phyloP scores from a whole-genome alignment of 2,888 invertebrate species.

The Scelioninae gen. 2 region DNA sequence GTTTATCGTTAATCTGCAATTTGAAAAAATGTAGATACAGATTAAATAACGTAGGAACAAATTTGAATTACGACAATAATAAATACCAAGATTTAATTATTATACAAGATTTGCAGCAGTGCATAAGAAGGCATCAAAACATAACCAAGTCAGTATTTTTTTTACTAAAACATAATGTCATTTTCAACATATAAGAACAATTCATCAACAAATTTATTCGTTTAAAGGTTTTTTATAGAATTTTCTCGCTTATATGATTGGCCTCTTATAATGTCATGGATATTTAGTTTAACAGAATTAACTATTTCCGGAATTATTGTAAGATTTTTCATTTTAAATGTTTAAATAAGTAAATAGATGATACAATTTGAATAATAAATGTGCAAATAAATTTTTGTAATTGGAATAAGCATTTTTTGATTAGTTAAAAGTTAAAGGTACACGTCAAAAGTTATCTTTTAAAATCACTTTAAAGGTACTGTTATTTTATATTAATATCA shows the following conservation, averaged over 20 bases:
- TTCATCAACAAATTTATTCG: constrained; percentile 3
- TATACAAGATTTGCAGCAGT: constrained; percentile 29
- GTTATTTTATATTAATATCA: too few relatives aligned
- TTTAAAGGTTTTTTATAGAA: constrained; percentile 35
- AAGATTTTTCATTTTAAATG: too few relatives aligned
- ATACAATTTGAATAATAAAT: too few relatives aligned
- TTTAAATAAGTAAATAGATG: too few relatives aligned
- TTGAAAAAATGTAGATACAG: constrained; percentile 26
- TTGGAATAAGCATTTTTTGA: too few relatives aligned
- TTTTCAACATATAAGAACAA: neutral
- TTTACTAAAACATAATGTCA: neutral
- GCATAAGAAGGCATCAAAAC: constrained; percentile 22
- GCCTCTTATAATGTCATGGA: constrained; percentile 37
- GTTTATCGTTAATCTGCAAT: too few relatives aligned
- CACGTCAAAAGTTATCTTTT: too few relatives aligned
- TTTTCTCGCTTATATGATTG: constrained; percentile 19
- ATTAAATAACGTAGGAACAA: constrained; percentile 27
- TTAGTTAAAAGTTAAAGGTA: too few relatives aligned
- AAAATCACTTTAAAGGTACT: too few relatives aligned
- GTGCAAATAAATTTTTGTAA: too few relatives aligned
- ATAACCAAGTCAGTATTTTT: constrained; percentile 35
- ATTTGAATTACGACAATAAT: constrained; percentile 15
- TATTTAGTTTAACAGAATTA: constrained; percentile 39
- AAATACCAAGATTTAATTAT: constrained; percentile 28
- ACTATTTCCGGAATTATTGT: constrained; percentile 42